Percentiles rank a stretch among this genome's conserved stretches.
Evolutionary conservation across 2,888 invertebrate species (phyloP).

Genomic region (Trileptium ribeirensis): DNA sequence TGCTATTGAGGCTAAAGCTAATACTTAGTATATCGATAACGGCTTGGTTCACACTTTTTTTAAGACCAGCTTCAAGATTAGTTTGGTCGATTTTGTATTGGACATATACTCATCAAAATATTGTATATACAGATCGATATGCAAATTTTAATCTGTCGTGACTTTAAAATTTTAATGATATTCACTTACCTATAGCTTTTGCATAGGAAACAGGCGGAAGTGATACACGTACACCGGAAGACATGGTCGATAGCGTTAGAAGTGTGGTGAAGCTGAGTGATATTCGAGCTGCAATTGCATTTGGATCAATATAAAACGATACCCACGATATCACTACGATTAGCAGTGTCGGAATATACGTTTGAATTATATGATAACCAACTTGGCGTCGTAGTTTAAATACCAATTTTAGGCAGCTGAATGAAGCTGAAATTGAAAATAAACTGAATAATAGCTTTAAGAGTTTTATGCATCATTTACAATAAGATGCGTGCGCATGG

Average conservation of each 20-base stretch:
- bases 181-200: slow-evolving; percentile 42
- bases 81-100: too few species aligned
- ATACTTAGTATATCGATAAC: too few species aligned
- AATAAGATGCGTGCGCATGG: too few species aligned
- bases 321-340: slow-evolving; percentile 2
- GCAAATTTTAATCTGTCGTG: too few species aligned
- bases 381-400: background rate
- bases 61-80: too few species aligned
- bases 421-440: background rate
- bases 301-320: background rate
- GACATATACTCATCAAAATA: too few species aligned
- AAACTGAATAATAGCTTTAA: too few species aligned
- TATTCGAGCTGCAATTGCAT: background rate
- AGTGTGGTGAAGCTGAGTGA: background rate
- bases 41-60: too few species aligned
- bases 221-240: slow-evolving; percentile 50
- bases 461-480: too few species aligned
- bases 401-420: background rate
- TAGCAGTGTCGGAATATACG: background rate
- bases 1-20: too few species aligned
- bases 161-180: too few species aligned
- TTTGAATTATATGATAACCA: background rate
- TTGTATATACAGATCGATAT: too few species aligned
- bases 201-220: slow-evolving; percentile 54
- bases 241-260: background rate